Base-by-base conservation (phyloP, 2,888 invertebrate genomes). In the Thelaira solivaga region DNA sequence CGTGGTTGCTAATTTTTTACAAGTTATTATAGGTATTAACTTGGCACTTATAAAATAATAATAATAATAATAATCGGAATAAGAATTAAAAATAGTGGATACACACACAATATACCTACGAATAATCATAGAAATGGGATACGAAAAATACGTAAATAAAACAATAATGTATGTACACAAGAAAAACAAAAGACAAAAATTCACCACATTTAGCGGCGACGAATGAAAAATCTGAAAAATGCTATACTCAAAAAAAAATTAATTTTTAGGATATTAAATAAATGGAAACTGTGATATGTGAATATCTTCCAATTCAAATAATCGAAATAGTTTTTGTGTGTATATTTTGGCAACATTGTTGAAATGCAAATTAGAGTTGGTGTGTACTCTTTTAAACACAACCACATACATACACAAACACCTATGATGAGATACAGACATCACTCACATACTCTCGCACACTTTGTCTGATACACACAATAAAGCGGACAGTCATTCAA, bases 31-130 rank as follows among this genome's bases (percentile, higher is more conserved):
- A n/a, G n/a, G n/a, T n/a, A n/a, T n/a, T n/a, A n/a, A n/a, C n/a
- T n/a, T n/a, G n/a, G n/a, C n/a, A n/a, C 24, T 45, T 39, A 39
- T 20, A 39, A 26, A 64, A 45, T 20, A 31, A 31, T 31, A 39
- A 13, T 29, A 64, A 49, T 45, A 62, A 36, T n/a, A 24, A 31
- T 41, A 67, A 34, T 18, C 16, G 11, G 7, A 61, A 61, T 53
- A 45, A 65, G 26, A 51, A 45, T 74, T 61, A 65, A 74, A 78
- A 69, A 69, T 65, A 74, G 65, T 78, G 59, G 78, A 78, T 78
- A 78, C 78, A 78, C 75, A 75, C 74, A 78, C 73, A 74, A 78
- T 61, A 69, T 74, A n/a, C n/a, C n/a, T n/a, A 65, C 65, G 74
- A 74, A 78, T 59, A 74, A 74, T 45, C 47, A 61, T 61, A 61